Evolutionary conservation across 2,113 vertebrate genomes (phyloP).

Genomic region (Dipodomys spectabilis): DNA sequence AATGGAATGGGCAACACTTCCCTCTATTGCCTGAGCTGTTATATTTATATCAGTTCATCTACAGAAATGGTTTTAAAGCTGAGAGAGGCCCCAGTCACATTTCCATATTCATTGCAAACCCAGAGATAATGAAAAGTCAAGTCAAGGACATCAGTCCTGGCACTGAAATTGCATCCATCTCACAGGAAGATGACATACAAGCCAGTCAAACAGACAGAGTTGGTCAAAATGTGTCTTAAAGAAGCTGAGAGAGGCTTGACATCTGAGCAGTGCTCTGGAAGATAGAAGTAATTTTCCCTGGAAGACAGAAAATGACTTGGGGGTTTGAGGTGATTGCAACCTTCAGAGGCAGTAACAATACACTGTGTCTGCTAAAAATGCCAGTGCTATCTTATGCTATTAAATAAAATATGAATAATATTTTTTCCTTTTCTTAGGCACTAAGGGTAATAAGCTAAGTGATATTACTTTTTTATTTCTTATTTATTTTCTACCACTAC

Average conservation of each 20-base stretch:
- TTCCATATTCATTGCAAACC: conserved; percentile 72
- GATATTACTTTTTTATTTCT: too few species aligned
- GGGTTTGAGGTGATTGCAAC: conserved; percentile 49
- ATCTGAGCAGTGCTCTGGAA: conserved; percentile 58
- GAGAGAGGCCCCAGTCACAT: conserved; percentile 51
- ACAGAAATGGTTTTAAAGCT: conserved; percentile 46
- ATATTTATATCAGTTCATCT: conserved; percentile 60
- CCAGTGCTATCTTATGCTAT: neutral
- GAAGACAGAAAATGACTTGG: conserved; percentile 69
- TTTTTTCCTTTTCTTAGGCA: conserved; percentile 28
- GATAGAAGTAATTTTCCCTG: conserved; percentile 60
- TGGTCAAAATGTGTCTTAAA: conserved; percentile 78
- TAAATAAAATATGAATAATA: conserved; percentile 45
- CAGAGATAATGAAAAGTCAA: conserved; percentile 69
- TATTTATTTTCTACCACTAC: too few species aligned
- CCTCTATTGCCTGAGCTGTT: conserved; percentile 37
- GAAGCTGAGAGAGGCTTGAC: conserved; percentile 68
- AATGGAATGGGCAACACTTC: conserved; percentile 39
- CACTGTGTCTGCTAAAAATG: conserved; percentile 50
- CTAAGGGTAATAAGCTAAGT: neutral
- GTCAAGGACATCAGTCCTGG: conserved; percentile 65
- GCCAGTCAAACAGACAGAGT: conserved; percentile 70
- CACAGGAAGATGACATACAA: conserved; percentile 70
- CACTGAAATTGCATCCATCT: conserved; percentile 76
- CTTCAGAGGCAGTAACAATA: conserved; percentile 10